Percentiles rank a stretch among this genome's conserved stretches.
Conservation (phyloP, 2,797 vertebrate genomes). For the Sphenopsis melanotis region DNA sequence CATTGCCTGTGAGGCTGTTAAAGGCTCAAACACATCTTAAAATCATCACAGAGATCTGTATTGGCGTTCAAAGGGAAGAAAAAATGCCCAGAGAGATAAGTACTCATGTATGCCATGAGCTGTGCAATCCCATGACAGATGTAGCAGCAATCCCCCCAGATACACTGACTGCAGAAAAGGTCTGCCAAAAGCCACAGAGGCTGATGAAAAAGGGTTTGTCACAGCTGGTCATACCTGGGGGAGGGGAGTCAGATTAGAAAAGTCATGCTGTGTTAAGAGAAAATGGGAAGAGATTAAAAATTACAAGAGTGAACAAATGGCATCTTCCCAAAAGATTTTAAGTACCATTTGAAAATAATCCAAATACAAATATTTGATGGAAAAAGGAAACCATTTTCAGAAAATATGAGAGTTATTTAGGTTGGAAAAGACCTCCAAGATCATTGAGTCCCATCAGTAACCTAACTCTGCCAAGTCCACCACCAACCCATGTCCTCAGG, state of each 20-base stretch:
- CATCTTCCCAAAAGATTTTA: background rate
- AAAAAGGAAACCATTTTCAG: background rate
- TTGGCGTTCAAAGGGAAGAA: background rate
- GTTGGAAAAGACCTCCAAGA: background rate
- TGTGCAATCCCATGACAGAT: background rate
- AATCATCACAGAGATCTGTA: background rate
- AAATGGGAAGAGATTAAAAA: conserved; percentile 14
- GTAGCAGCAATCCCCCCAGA: background rate
- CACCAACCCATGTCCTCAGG: background rate
- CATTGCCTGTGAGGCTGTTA: background rate
- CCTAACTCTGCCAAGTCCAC: background rate
- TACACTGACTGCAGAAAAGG: background rate
- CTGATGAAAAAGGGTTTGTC: conserved; percentile 7
- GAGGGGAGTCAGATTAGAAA: background rate
- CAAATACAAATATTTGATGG: background rate
- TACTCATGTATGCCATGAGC: background rate
- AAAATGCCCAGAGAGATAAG: background rate
- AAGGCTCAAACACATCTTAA: background rate
- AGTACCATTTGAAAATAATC: conserved; percentile 9
- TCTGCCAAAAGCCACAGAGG: background rate
- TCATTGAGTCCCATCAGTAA: background rate
- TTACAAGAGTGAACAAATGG: background rate
- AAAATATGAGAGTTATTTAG: background rate
- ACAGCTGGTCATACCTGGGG: background rate
- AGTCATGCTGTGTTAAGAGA: background rate